Evolutionary conservation across 1,140 invertebrate species (phyloP).

Genomic region (Drosophila sechellia): DNA sequence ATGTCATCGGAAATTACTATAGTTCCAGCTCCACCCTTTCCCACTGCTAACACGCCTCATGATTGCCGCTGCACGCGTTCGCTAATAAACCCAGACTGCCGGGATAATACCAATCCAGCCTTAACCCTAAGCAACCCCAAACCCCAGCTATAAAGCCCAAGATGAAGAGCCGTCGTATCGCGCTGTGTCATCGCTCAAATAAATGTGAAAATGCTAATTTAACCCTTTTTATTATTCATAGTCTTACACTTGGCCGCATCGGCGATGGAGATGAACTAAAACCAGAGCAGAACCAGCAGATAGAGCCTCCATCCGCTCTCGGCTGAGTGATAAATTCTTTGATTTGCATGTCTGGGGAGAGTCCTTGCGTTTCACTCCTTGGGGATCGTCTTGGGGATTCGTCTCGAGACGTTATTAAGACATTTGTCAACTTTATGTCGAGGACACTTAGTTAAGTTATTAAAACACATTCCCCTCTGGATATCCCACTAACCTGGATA

Average conservation of each 20-base stretch:
- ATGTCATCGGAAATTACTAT: conserved; percentile 77
- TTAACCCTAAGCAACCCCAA: conserved; percentile 34
- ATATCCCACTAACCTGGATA: conserved; percentile 33
- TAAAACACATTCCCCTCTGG: conserved; percentile 37
- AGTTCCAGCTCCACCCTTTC: conserved; percentile 21
- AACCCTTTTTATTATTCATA: conserved; percentile 84
- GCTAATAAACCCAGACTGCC: conserved; percentile 57
- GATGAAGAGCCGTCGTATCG: conserved; percentile 28
- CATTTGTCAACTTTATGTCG: conserved; percentile 72
- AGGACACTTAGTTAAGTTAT: conserved; percentile 72
- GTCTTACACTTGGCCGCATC: conserved; percentile 74
- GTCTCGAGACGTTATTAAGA: conserved; percentile 63
- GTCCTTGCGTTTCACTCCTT: conserved; percentile 19
- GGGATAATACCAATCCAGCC: conserved; percentile 19
- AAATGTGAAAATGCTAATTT: conserved; percentile 84
- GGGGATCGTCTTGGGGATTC: conserved; percentile 27
- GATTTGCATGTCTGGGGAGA: conserved; percentile 62
- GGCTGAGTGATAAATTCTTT: conserved; percentile 56
- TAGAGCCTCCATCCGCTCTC: conserved; percentile 15
- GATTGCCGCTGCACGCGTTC: conserved; percentile 74
- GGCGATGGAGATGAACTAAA: conserved; percentile 35
- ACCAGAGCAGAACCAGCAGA: conserved; percentile 22
- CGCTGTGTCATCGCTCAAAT: conserved; percentile 78
- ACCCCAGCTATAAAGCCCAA: conserved; percentile 11
- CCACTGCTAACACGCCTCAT: conserved; percentile 70